Percentiles rank a stretch among this genome's conserved stretches.
Conservation (phyloP, 2,888 invertebrate species). For the Xestia sexstrigata region DNA sequence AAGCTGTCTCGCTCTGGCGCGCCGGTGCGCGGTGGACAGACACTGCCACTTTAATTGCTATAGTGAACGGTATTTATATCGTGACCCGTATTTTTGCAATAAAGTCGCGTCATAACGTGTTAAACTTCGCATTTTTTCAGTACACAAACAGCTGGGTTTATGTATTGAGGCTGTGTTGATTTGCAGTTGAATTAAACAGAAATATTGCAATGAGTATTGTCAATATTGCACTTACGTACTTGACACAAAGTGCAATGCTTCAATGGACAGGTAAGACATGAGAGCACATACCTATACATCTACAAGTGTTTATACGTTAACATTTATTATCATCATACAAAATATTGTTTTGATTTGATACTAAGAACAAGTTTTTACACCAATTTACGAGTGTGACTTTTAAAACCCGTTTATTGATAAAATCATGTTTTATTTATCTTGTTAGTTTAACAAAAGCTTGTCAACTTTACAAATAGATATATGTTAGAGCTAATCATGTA, state of each 20-base stretch:
- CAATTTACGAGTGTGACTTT: slow-evolving; percentile 11
- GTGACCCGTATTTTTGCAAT: slow-evolving; percentile 74
- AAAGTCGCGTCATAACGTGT: slow-evolving; percentile 67
- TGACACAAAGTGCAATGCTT: slow-evolving; percentile 44
- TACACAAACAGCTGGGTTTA: slow-evolving; percentile 9
- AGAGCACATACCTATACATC: slow-evolving; percentile 6
- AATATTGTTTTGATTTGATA: slow-evolving; percentile 38
- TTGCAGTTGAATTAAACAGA: slow-evolving; percentile 36
- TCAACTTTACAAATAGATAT: slow-evolving; percentile 17
- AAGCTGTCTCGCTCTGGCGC: slow-evolving; percentile 79
- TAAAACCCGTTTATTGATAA: slow-evolving; percentile 17
- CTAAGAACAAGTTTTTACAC: slow-evolving; percentile 7
- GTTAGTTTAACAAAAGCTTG: slow-evolving; percentile 24
- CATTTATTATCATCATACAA: slow-evolving; percentile 20
- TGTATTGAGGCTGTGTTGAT: slow-evolving; percentile 6
- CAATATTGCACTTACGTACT: slow-evolving; percentile 39
- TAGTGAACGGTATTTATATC: slow-evolving; percentile 79
- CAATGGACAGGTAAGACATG: slow-evolving; percentile 25
- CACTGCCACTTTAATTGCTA: slow-evolving; percentile 72
- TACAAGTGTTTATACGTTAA: slow-evolving; percentile 29
- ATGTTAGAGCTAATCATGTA: slow-evolving; percentile 26
- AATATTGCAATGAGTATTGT: slow-evolving; percentile 20
- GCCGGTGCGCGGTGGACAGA: slow-evolving; percentile 57
- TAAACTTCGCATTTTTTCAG: slow-evolving; percentile 34
- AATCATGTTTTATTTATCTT: slow-evolving; percentile 9